Percentiles rank a stretch among this genome's conserved stretches.
Conservation (phyloP, 2,797 vertebrate genomes). For the Chiroxiphia lanceolata region DNA sequence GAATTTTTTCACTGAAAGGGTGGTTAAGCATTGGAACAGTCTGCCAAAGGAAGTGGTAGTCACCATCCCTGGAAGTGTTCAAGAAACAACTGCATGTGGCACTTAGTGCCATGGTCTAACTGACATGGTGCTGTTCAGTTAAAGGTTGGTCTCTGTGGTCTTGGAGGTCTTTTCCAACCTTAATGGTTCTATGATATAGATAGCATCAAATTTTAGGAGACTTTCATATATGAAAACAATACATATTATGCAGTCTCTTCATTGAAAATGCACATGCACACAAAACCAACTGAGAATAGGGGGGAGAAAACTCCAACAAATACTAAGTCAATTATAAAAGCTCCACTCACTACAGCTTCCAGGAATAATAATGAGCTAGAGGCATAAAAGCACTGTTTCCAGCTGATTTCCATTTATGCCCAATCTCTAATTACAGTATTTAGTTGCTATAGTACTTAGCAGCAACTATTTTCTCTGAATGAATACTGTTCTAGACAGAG, state of each 20-base stretch:
- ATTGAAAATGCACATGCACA: neutral
- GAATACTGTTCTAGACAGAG: conserved; percentile 25
- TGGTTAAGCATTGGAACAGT: neutral
- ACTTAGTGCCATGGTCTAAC: neutral
- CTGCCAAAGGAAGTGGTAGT: neutral
- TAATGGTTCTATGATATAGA: neutral
- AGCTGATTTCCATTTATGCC: conserved; percentile 44
- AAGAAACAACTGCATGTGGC: neutral
- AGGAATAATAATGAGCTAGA: conserved; percentile 9
- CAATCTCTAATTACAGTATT: conserved; percentile 59
- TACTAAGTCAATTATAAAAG: conserved; percentile 18
- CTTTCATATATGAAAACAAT: neutral
- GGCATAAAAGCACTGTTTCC: conserved; percentile 15
- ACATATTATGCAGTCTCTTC: neutral
- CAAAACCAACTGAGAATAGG: neutral
- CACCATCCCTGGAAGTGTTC: neutral
- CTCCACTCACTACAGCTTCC: neutral
- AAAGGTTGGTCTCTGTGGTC: neutral
- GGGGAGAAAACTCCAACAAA: neutral
- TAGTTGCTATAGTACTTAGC: conserved; percentile 48
- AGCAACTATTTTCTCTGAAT: conserved; percentile 57
- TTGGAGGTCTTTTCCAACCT: neutral
- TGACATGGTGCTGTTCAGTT: neutral
- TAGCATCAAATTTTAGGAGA: neutral
- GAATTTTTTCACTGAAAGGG: neutral